Base-by-base conservation (phyloP, 1,140 invertebrate species). In the Caenorhabditis briggsae region DNA sequence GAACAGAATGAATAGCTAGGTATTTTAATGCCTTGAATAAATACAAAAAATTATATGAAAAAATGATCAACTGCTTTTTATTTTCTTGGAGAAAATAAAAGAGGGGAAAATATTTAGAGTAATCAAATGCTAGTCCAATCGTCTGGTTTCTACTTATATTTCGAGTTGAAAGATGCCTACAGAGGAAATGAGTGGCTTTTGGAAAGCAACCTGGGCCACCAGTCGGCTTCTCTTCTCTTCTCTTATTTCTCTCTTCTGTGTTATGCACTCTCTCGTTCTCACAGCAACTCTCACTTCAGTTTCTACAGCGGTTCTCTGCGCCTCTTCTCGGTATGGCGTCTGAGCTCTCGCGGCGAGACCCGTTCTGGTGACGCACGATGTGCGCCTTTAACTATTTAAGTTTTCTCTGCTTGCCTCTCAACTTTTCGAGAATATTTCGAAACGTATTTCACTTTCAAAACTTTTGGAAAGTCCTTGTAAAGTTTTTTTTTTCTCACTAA, bases 181-280 rank as follows among this genome's bases (percentile, higher is more conserved):
- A 78, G 70, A 78, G 43, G 46, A 53, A 78, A 78, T 50, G 46
- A 78, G 70, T 50, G 70, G 70, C 70, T 78, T 50, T 78, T 78
- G 70, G 70, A 78, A 78, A 46, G 70, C 43, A 46, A 78, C 70
- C 70, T 78, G 70, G 46, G 70, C 70, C 70, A 78, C 70, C 70
- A 78, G 70, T 78, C 70, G 53, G 70, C 70, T 78, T 78, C 70
- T 46, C 41, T 78, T 50, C n/a, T 43, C 5, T 78, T n/a, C 50
- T 50, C 50, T 78, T 78, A 20, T 12, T 16, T 12, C 46, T 50
- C 70, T 78, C 33, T 50, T 61, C n/a, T 5, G 23, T 50, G 16
- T 78, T 50, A 78, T n/a, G 53, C 20, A 78, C 70, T 50, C 43
- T 78, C n/a, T 78, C 18, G 18, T 9, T 11, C 9, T 50, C 14